Evolutionary conservation across 2,113 vertebrate species (phyloP).

Genomic region (Lanius collurio): DNA sequence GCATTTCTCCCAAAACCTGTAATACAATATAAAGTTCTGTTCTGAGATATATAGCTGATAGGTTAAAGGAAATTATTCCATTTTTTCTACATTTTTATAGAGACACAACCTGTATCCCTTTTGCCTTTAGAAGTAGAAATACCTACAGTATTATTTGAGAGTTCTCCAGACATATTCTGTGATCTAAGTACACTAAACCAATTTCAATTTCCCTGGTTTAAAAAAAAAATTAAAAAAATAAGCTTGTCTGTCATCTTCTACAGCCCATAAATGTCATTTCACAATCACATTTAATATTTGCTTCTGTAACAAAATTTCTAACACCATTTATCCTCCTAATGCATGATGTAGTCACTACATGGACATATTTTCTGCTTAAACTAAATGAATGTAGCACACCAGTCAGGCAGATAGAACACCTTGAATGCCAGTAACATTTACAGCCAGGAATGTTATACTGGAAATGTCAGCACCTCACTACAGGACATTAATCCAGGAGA

Average conservation of each 20-base stretch:
- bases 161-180: not conserved
- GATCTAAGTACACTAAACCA: not conserved
- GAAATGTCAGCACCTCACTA: rapidly evolving
- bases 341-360: not conserved
- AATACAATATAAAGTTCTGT: not conserved
- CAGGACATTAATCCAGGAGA: not conserved
- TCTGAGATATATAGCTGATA: not conserved
- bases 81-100: not conserved
- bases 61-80: not conserved
- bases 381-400: not conserved
- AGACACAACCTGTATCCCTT: not conserved
- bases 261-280: not conserved
- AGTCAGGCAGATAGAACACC: not conserved
- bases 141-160: not conserved
- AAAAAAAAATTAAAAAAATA: not conserved
- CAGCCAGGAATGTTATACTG: not conserved
- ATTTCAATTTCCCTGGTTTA: not conserved
- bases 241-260: not conserved
- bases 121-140: not conserved
- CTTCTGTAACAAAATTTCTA: not conserved
- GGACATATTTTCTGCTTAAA: not conserved
- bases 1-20: not conserved
- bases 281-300: not conserved
- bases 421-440: not conserved
- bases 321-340: not conserved